Evolutionary conservation across 1,140 invertebrate species (phyloP).

Genomic region (Eupristina koningsbergeri): DNA sequence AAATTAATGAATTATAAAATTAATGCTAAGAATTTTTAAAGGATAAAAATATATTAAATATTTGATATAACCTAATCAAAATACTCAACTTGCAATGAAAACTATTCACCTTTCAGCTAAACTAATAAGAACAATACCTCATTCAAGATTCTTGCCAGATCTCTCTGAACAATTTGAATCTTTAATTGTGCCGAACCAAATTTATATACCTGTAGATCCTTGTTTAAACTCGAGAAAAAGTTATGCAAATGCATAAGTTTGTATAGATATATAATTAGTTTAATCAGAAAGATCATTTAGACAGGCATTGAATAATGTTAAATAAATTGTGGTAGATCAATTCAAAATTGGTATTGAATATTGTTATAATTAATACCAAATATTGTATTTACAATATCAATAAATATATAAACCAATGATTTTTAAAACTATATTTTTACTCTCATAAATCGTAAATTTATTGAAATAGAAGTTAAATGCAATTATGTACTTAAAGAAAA

Average conservation of each 20-base stretch:
- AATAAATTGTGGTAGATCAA: no score
- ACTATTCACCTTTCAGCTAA: not conserved
- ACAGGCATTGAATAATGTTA: no score
- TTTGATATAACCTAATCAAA: not conserved
- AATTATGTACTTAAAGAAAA: no score
- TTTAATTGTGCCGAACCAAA: not conserved
- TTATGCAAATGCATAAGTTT: not conserved
- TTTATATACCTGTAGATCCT: not conserved
- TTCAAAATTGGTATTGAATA: no score
- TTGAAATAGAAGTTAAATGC: no score
- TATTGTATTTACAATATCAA: no score
- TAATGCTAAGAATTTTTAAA: not conserved
- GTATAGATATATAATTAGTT: not conserved
- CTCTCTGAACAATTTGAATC: not conserved
- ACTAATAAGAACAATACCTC: not conserved
- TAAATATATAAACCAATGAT: no score
- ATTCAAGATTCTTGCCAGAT: not conserved
- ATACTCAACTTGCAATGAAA: not conserved
- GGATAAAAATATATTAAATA: not conserved
- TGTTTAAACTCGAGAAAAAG: not conserved
- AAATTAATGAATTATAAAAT: no score
- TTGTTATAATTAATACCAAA: no score
- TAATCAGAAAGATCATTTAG: not conserved
- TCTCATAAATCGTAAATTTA: no score
- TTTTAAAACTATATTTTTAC: no score